Conservation (phyloP, 2,797 vertebrate genomes). For the Diceros bicornis region DNA sequence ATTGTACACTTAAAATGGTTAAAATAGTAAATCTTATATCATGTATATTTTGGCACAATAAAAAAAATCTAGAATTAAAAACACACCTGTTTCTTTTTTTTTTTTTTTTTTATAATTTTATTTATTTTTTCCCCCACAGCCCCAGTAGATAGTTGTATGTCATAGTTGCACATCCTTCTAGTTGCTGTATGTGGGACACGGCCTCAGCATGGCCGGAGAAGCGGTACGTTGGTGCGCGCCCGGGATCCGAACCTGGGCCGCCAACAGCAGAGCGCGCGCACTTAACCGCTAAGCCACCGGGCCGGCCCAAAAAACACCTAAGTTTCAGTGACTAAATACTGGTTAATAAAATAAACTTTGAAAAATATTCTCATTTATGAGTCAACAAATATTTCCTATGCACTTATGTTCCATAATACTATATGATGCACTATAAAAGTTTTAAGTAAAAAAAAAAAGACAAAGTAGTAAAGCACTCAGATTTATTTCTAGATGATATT, state of each 20-base stretch:
- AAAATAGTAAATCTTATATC: neutral
- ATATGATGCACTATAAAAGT: neutral
- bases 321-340: conserved; percentile 48
- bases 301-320: too few species aligned
- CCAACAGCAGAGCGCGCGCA: too few species aligned
- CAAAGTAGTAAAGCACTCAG: neutral
- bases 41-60: conserved; percentile 39
- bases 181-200: too few species aligned
- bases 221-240: too few species aligned
- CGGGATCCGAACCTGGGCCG: too few species aligned
- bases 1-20: conserved; percentile 4
- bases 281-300: too few species aligned
- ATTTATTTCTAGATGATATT: conserved; percentile 34
- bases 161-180: too few species aligned
- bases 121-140: too few species aligned
- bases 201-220: too few species aligned
- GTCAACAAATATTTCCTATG: conserved; percentile 23
- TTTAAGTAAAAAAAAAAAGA: conserved; percentile 24
- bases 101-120: too few species aligned
- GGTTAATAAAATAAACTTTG: neutral
- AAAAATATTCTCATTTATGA: conserved; percentile 26
- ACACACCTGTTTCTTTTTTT: too few species aligned
- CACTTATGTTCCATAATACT: neutral
- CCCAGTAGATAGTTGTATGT: too few species aligned
- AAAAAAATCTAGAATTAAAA: conserved; percentile 29